Conservation (phyloP, 2,113 vertebrate genomes). For the Polyodon spathula region DNA sequence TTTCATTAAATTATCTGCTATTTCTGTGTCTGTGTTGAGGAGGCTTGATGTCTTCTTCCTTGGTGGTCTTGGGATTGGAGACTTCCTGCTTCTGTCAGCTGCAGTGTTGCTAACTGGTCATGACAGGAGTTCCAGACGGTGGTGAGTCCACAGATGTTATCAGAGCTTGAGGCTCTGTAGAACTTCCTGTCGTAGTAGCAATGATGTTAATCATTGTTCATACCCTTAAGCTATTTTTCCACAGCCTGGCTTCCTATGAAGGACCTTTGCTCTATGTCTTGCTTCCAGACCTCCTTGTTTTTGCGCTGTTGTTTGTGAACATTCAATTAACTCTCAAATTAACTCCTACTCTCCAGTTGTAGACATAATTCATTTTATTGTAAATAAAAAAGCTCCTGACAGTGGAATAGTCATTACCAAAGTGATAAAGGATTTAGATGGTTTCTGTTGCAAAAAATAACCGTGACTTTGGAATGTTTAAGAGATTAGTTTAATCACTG, state of each 20-base stretch:
- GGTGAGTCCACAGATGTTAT: background rate
- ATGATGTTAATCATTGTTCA: background rate
- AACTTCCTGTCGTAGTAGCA: background rate
- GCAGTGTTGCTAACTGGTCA: background rate
- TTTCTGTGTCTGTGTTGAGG: background rate
- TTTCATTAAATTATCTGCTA: background rate
- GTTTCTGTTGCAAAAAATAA: background rate
- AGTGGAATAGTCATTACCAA: slow-evolving; percentile 1
- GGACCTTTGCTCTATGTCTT: background rate
- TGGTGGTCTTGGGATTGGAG: background rate
- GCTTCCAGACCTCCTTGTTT: background rate
- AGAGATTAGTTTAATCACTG: too few species aligned
- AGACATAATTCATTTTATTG: background rate
- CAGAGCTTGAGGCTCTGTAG: background rate
- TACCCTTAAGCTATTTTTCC: background rate
- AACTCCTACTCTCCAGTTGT: background rate
- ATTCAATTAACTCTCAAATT: background rate
- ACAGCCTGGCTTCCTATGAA: background rate
- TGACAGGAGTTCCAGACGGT: background rate
- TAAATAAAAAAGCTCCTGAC: background rate
- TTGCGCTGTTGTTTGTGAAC: background rate
- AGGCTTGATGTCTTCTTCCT: background rate
- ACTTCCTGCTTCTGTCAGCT: background rate
- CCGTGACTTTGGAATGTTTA: too few species aligned
- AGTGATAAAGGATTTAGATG: background rate